A percentile compares a stretch with the other conserved stretches of the same genome.
Evolutionary conservation across 2,797 vertebrate species (phyloP).

Genomic region (Rhinogobio ventralis): DNA sequence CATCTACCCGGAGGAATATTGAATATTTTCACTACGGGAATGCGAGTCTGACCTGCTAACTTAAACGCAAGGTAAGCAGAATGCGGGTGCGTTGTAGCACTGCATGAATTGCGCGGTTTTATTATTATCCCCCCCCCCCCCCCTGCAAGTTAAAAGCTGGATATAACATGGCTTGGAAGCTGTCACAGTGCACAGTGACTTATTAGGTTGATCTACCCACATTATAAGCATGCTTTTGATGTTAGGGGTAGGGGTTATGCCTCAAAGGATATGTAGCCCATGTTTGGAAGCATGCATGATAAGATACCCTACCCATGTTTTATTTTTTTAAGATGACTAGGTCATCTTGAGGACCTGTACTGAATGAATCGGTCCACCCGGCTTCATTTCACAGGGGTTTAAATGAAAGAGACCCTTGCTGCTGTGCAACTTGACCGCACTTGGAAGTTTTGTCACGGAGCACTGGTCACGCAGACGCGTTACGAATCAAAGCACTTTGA

Average conservation of each 20-base stretch:
- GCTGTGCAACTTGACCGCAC: slow-evolving; percentile 72
- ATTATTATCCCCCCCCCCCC: background rate
- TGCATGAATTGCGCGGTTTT: background rate
- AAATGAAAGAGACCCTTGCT: slow-evolving; percentile 49
- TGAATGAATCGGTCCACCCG: background rate
- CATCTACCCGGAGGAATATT: slow-evolving; percentile 76
- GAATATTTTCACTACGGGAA: slow-evolving; percentile 45
- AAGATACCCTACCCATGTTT: background rate
- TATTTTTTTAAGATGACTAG: background rate
- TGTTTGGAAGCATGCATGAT: background rate
- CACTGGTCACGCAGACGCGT: slow-evolving; percentile 9
- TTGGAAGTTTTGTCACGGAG: slow-evolving; percentile 71
- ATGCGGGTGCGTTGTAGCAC: background rate
- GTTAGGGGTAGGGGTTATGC: background rate
- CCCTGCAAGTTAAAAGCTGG: background rate
- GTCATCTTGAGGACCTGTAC: slow-evolving; percentile 13
- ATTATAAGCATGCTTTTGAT: background rate
- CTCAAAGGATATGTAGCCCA: background rate
- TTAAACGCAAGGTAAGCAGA: slow-evolving; percentile 72
- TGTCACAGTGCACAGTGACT: background rate
- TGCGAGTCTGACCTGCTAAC: slow-evolving; percentile 54
- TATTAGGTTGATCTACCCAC: background rate
- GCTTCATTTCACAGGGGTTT: background rate
- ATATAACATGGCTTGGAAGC: background rate
- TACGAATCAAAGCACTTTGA: slow-evolving; percentile 28